Percentiles rank a stretch among this genome's conserved stretches.
phyloP scores from a whole-genome alignment of 1,140 invertebrate species.

The Charaxes varanes region DNA sequence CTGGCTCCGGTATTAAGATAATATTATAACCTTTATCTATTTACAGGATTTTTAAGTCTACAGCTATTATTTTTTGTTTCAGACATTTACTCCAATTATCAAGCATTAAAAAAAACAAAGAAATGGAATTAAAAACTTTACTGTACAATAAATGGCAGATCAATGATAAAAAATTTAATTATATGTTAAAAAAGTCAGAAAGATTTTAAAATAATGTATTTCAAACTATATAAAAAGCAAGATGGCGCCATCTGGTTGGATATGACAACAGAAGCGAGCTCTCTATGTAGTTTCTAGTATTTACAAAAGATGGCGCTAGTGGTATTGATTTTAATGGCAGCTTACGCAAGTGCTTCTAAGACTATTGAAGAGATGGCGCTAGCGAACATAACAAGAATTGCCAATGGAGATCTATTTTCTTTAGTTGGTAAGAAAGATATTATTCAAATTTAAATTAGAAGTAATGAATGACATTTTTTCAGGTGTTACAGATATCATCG shows the following conservation, averaged over 20 bases:
- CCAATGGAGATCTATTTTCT: constrained; percentile 54
- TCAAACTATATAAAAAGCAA: constrained; percentile 1
- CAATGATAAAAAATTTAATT: constrained; percentile 2
- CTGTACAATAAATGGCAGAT: background rate
- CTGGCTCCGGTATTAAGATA: too few relatives aligned
- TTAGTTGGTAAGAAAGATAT: constrained; percentile 39
- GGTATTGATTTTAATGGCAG: constrained; percentile 28
- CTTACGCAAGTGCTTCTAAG: constrained; percentile 20
- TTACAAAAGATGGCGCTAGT: constrained; percentile 44
- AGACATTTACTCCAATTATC: background rate
- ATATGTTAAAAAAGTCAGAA: background rate
- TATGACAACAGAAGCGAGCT: constrained; percentile 25
- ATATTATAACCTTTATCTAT: background rate
- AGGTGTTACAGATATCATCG: too few relatives aligned
- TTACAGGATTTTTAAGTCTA: background rate
- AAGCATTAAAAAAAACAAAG: background rate
- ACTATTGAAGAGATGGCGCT: constrained; percentile 49
- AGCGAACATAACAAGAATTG: constrained; percentile 53
- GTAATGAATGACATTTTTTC: too few relatives aligned
- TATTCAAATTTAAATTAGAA: background rate
- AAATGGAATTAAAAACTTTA: background rate
- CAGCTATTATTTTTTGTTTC: background rate
- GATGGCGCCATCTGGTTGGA: constrained; percentile 29
- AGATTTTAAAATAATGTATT: constrained; percentile 1
- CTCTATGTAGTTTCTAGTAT: constrained; percentile 10